Percentiles rank a stretch among this genome's conserved stretches.
Conservation (phyloP, 2,797 vertebrate genomes). For the Apogon hyalosoma region DNA sequence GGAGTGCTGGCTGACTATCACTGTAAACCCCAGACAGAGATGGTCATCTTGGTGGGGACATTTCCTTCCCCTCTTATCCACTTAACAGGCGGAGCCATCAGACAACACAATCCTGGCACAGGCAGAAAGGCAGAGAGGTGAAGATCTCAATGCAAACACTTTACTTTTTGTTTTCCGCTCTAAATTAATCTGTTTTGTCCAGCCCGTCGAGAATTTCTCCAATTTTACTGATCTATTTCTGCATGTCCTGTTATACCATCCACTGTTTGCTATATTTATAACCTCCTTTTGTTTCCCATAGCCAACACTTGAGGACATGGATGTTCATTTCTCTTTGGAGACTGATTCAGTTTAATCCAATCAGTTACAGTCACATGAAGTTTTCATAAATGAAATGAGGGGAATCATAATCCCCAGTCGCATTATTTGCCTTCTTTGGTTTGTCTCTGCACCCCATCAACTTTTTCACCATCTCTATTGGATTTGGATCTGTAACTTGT, state of each 20-base stretch:
- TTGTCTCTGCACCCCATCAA: neutral
- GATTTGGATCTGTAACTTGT: neutral
- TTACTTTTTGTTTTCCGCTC: neutral
- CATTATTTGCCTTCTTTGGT: neutral
- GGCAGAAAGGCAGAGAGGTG: neutral
- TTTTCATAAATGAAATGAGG: constrained; percentile 31
- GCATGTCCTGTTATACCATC: neutral
- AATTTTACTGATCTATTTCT: constrained; percentile 8
- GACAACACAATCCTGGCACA: constrained; percentile 7
- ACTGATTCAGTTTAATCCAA: constrained; percentile 20
- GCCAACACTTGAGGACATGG: neutral
- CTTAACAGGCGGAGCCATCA: constrained; percentile 50
- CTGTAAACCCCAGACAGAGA: constrained; percentile 55
- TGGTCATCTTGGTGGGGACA: constrained; percentile 74
- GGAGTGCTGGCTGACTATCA: constrained; percentile 29
- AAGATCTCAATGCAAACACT: constrained; percentile 7
- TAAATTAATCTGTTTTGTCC: neutral
- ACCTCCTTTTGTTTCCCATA: constrained; percentile 1
- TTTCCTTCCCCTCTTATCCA: constrained; percentile 73
- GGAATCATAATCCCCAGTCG: constrained; percentile 7
- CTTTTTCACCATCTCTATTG: neutral
- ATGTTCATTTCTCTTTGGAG: constrained; percentile 25
- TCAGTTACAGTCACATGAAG: constrained; percentile 22
- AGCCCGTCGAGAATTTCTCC: neutral
- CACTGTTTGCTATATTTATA: constrained; percentile 21